Base-by-base conservation (phyloP, 2,797 vertebrate genomes). In the Tangara arthus region DNA sequence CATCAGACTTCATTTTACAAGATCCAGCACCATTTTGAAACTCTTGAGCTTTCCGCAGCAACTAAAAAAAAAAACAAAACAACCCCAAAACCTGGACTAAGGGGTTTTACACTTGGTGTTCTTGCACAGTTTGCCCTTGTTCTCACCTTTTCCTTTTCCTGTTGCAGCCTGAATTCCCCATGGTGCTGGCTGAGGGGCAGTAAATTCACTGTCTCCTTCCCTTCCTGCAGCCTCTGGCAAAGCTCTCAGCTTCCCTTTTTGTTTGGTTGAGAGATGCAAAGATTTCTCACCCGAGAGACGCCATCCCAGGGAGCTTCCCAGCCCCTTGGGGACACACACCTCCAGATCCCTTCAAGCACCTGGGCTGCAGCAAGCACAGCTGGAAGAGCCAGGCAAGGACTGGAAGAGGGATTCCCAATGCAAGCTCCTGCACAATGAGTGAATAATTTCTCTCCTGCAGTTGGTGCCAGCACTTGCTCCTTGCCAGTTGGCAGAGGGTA, bases 401-500 rank as follows among this genome's bases (percentile, higher is more conserved):
- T 12, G 20, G 13, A 57, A 85, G 37, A 66, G 78, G 61, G 41
- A 82, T 85, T 93, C 76, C 82, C 60, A n/a, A 3, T 15, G 26
- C 1, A 4, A 1, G 1, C 30, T 85, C 53, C 69, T 55, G 63
- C 22, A 60, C 65, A 85, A 76, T 0, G 46, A 91, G 55, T 15
- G 68, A 85, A n/a, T 82, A 56, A 79, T 69, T 84, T 56, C 35
- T 47, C 75, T 70, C 59, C 64, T 3, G 53, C 49, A 64, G 14
- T n/a, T n/a, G 11, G 21, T 71, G 87, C 89, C 84, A 96, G 75
- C 34, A 7, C 82, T 92, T 71, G 64, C 61, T 85, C 61, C 80
- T 85, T 82, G 89, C 84, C 94, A 95, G 80, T 49, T 93, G 89
- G 91, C 89, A 94, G 49, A 85, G 56, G 78, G 34, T 70, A 16